Conservation (phyloP, 2,888 invertebrate genomes). For the Leucoma salicis region DNA sequence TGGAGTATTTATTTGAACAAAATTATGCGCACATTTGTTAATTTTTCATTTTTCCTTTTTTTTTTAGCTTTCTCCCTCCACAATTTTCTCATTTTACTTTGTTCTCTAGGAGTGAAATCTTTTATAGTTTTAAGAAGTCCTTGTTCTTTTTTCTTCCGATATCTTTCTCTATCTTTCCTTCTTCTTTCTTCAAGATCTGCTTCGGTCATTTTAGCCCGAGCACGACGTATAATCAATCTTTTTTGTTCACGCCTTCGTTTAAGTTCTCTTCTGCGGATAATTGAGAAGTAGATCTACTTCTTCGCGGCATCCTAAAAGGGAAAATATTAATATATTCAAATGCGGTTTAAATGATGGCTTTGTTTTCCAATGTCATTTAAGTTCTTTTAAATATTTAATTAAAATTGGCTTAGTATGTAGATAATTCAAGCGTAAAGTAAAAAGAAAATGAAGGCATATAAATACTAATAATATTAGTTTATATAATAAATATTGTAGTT, state of each 20-base stretch:
- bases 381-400: no score
- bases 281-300: not conserved
- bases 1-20: no score
- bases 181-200: slow-evolving; percentile 22
- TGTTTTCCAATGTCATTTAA: no score
- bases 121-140: slow-evolving; percentile 17
- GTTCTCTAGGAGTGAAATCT: slow-evolving; percentile 22
- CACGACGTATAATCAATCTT: slow-evolving; percentile 12
- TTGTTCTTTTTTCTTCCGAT: slow-evolving; percentile 12
- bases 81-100: slow-evolving; percentile 15
- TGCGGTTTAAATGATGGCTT: no score
- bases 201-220: no score
- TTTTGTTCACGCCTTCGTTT: slow-evolving; percentile 13
- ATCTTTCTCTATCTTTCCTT: slow-evolving; percentile 13
- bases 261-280: slow-evolving; percentile 7
- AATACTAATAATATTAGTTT: not conserved
- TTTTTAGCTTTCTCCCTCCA: slow-evolving; percentile 16
- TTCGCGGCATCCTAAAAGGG: not conserved
- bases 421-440: not conserved
- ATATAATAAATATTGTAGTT: not conserved
- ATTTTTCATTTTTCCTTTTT: slow-evolving; percentile 13
- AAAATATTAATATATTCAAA: no score
- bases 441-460: not conserved
- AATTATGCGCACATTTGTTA: no score
- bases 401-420: no score